A percentile compares a stretch with the other conserved stretches of the same genome.
These are phyloP conservation scores for Drosophila monieri DNA, from an alignment of 2,888 invertebrate species.

Conservation along the genomic window DNA sequence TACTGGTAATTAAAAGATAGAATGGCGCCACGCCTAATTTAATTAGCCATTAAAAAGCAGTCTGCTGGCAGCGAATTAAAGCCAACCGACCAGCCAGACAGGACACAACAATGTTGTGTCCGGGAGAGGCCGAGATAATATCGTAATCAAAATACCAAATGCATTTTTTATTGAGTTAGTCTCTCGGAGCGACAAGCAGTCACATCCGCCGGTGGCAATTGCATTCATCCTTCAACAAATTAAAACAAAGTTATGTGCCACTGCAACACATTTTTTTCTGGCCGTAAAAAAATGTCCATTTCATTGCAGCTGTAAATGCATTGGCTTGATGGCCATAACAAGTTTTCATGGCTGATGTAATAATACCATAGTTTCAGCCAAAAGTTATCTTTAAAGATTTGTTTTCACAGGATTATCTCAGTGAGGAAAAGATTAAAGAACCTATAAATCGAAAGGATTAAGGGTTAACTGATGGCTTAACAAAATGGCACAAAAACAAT, in stretches of 20 bases:
- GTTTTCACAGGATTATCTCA: neutral
- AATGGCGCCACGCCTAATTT: slow-evolving; percentile 41
- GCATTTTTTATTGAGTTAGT: slow-evolving; percentile 68
- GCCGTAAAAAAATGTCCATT: slow-evolving; percentile 65
- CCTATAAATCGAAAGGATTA: neutral
- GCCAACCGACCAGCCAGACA: neutral
- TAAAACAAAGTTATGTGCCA: slow-evolving; percentile 62
- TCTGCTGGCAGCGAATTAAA: slow-evolving; percentile 30
- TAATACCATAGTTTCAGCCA: neutral
- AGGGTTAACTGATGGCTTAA: slow-evolving; percentile 1
- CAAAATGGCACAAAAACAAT: slow-evolving; percentile 23
- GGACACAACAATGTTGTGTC: slow-evolving; percentile 25
- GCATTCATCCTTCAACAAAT: slow-evolving; percentile 54
- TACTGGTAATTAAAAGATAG: slow-evolving; percentile 54
- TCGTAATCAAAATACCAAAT: slow-evolving; percentile 69
- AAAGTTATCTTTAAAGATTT: slow-evolving; percentile 1
- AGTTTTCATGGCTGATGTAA: slow-evolving; percentile 35
- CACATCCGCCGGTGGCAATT: slow-evolving; percentile 42
- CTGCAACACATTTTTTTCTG: slow-evolving; percentile 20
- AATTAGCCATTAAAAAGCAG: slow-evolving; percentile 38
- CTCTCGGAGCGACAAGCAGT: slow-evolving; percentile 15
- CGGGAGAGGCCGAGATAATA: slow-evolving; percentile 48
- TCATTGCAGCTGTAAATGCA: slow-evolving; percentile 68
- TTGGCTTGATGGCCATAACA: slow-evolving; percentile 50
- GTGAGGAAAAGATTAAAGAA: too few relatives aligned